A percentile compares a stretch with the other conserved stretches of the same genome.
Evolutionary conservation across 2,797 vertebrate genomes (phyloP).

Genomic region (Tiaroga cobitis): DNA sequence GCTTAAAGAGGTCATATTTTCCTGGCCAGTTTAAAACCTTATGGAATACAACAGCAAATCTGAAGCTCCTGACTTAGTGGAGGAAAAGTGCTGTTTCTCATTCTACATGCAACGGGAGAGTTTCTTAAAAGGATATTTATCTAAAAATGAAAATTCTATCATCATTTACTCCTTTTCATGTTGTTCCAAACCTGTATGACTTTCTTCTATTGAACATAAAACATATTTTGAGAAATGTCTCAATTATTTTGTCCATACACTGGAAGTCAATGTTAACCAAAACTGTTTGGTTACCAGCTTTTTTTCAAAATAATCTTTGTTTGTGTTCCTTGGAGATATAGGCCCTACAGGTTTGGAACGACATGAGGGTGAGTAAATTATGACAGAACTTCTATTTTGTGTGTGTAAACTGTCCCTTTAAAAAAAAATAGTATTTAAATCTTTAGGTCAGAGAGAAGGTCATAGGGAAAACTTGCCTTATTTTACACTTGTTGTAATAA

Average conservation of each 20-base stretch:
- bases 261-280: background rate
- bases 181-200: background rate
- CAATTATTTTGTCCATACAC: too few relatives aligned
- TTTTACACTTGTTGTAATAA: background rate
- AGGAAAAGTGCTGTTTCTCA: background rate
- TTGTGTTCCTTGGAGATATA: background rate
- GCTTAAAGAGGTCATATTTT: background rate
- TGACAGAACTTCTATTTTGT: background rate
- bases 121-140: background rate
- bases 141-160: background rate
- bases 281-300: background rate
- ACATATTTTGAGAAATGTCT: background rate
- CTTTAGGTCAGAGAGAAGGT: background rate
- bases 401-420: background rate
- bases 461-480: too few relatives aligned
- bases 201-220: background rate
- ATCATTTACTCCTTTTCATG: background rate
- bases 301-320: background rate
- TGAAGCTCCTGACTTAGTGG: background rate
- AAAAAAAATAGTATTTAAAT: background rate
- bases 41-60: background rate
- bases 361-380: background rate
- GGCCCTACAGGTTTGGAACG: background rate
- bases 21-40: background rate
- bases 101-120: background rate